Evolutionary conservation across 35 echinoderm and acorn worm genomes (phyloP).

Genomic region (Lytechinus variegatus): DNA sequence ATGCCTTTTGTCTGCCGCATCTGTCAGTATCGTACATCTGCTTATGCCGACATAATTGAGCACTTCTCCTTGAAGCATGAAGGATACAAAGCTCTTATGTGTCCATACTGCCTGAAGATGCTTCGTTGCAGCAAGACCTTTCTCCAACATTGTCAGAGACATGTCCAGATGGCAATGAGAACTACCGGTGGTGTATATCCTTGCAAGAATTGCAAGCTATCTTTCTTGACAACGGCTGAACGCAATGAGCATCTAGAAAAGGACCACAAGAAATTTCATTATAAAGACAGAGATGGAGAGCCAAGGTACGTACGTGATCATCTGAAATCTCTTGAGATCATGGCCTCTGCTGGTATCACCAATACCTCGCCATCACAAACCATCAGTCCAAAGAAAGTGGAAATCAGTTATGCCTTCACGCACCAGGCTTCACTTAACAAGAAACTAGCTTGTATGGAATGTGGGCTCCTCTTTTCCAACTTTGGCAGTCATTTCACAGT

Average conservation of each 20-base stretch:
- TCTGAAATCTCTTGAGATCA: constrained; percentile 7
- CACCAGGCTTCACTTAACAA: constrained; percentile 17
- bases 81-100: constrained; percentile 64
- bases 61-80: constrained; percentile 66
- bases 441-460: constrained; percentile 58
- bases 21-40: constrained; percentile 62
- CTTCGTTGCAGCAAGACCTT: constrained; percentile 58
- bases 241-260: constrained; percentile 55
- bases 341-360: background rate
- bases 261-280: constrained; percentile 52
- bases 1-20: constrained; percentile 73
- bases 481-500: constrained; percentile 52
- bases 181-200: background rate
- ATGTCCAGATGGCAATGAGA: constrained; percentile 57
- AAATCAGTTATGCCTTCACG: constrained; percentile 25
- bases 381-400: background rate
- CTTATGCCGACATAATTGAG: constrained; percentile 58
- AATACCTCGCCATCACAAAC: background rate
- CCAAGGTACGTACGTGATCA: background rate
- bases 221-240: constrained; percentile 57
- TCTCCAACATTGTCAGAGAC: constrained; percentile 66
- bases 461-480: constrained; percentile 37
- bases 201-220: constrained; percentile 67
- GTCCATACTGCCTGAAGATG: constrained; percentile 64
- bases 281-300: constrained; percentile 42